A percentile compares a stretch with the other conserved stretches of the same genome.
Conservation (phyloP, 2,113 vertebrate species). For the Platycercus adscitus region DNA sequence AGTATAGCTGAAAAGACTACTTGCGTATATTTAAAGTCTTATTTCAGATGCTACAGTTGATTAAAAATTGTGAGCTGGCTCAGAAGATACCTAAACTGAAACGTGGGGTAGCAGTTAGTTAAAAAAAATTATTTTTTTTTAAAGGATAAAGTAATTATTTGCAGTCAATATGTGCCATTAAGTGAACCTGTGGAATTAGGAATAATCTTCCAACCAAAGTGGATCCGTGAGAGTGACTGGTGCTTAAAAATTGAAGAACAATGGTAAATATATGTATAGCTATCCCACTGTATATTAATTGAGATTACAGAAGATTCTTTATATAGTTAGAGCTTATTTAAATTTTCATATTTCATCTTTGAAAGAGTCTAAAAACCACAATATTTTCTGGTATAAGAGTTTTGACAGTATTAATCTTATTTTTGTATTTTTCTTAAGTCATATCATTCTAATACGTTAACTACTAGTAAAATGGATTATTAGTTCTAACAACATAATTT, state of each 20-base stretch:
- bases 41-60: slow-evolving; percentile 70
- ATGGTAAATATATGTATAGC: slow-evolving; percentile 75
- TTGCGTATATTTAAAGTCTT: slow-evolving; percentile 71
- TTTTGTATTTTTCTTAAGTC: slow-evolving; percentile 99
- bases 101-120: slow-evolving; percentile 82
- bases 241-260: slow-evolving; percentile 78
- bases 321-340: slow-evolving; percentile 85
- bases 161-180: slow-evolving; percentile 92
- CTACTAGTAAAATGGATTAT: slow-evolving; percentile 84
- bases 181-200: slow-evolving; percentile 86
- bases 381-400: slow-evolving; percentile 97
- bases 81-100: slow-evolving; percentile 87
- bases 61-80: slow-evolving; percentile 92
- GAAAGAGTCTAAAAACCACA: slow-evolving; percentile 88
- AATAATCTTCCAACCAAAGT: slow-evolving; percentile 91
- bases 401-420: slow-evolving; percentile 99
- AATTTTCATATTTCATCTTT: slow-evolving; percentile 87
- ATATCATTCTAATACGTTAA: slow-evolving; percentile 96
- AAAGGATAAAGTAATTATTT: slow-evolving; percentile 79
- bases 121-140: slow-evolving; percentile 82
- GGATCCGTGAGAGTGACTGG: slow-evolving; percentile 83
- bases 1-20: slow-evolving; percentile 55
- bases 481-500: slow-evolving; percentile 81
- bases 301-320: slow-evolving; percentile 84
- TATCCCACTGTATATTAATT: slow-evolving; percentile 81